A percentile compares a stretch with the other conserved stretches of the same genome.
Evolutionary conservation across 1,140 invertebrate genomes (phyloP).

Genomic region (Drosophila varians): DNA sequence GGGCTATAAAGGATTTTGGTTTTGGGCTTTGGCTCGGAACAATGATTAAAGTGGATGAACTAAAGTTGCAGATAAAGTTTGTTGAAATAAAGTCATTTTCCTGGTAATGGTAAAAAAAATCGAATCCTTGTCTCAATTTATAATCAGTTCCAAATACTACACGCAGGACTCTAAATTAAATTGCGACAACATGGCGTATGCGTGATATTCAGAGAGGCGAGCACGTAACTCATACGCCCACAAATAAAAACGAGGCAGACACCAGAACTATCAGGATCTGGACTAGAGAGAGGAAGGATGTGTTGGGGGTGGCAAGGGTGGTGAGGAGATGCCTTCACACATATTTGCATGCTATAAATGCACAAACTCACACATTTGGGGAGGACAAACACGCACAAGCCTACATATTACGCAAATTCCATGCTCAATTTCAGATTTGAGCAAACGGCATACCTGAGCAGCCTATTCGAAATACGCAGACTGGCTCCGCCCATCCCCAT

Average conservation of each 20-base stretch:
- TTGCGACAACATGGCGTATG: slow-evolving; percentile 29
- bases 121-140: neutral
- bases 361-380: slow-evolving; percentile 24
- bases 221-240: slow-evolving; percentile 46
- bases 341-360: slow-evolving; percentile 65
- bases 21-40: slow-evolving; percentile 11
- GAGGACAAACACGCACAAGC: slow-evolving; percentile 32
- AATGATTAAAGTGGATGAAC: neutral
- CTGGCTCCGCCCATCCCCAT: neutral
- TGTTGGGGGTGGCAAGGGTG: neutral
- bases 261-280: neutral
- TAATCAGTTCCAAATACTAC: slow-evolving; percentile 20
- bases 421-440: slow-evolving; percentile 68
- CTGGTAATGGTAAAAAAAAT: no score
- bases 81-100: neutral
- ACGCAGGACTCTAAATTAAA: slow-evolving; percentile 14
- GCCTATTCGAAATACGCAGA: slow-evolving; percentile 28
- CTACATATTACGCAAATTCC: slow-evolving; percentile 65
- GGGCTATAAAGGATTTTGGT: slow-evolving; percentile 1
- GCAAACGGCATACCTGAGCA: slow-evolving; percentile 63
- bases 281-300: neutral
- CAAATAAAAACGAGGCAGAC: slow-evolving; percentile 10
- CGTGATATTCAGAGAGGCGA: slow-evolving; percentile 34
- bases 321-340: slow-evolving; percentile 45
- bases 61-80: neutral